Percentiles rank a stretch among this genome's conserved stretches.
Evolutionary conservation across 2,888 invertebrate genomes (phyloP).

Genomic region (Agonopterix heracliana): DNA sequence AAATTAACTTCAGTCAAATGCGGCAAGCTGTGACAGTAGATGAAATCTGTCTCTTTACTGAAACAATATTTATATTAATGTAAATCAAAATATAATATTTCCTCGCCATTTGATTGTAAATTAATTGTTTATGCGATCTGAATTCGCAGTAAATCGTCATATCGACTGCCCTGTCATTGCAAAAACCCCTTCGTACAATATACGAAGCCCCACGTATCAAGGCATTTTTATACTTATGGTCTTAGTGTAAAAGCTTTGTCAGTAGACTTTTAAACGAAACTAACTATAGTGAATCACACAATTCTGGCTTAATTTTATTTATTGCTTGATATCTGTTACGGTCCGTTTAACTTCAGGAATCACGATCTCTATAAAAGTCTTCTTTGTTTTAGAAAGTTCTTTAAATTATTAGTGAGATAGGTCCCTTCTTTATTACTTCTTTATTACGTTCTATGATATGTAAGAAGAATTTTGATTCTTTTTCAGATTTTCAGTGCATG

Average conservation of each 20-base stretch:
- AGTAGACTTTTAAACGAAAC: too few relatives aligned
- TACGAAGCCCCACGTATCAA: background rate
- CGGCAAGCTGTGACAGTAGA: too few relatives aligned
- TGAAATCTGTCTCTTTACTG: too few relatives aligned
- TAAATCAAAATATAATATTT: slow-evolving; percentile 25
- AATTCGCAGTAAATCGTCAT: slow-evolving; percentile 38
- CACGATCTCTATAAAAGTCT: slow-evolving; percentile 5
- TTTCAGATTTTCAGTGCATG: too few relatives aligned
- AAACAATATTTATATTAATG: slow-evolving; percentile 1
- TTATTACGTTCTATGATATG: too few relatives aligned
- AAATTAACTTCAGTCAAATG: too few relatives aligned
- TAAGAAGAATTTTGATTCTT: too few relatives aligned
- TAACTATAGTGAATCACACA: slow-evolving; percentile 5
- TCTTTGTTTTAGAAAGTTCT: too few relatives aligned
- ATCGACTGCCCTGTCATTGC: slow-evolving; percentile 30
- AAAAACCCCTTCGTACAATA: slow-evolving; percentile 30
- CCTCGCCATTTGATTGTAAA: slow-evolving; percentile 34
- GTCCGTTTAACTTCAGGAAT: slow-evolving; percentile 8
- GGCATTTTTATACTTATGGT: too few relatives aligned
- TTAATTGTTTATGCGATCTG: slow-evolving; percentile 21
- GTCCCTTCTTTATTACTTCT: too few relatives aligned
- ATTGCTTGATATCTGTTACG: slow-evolving; percentile 23
- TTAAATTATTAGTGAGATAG: too few relatives aligned
- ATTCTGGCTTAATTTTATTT: slow-evolving; percentile 37
- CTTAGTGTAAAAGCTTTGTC: too few relatives aligned